Conservation (phyloP, 2,113 vertebrate species). For the Gopherus evgoodei region DNA sequence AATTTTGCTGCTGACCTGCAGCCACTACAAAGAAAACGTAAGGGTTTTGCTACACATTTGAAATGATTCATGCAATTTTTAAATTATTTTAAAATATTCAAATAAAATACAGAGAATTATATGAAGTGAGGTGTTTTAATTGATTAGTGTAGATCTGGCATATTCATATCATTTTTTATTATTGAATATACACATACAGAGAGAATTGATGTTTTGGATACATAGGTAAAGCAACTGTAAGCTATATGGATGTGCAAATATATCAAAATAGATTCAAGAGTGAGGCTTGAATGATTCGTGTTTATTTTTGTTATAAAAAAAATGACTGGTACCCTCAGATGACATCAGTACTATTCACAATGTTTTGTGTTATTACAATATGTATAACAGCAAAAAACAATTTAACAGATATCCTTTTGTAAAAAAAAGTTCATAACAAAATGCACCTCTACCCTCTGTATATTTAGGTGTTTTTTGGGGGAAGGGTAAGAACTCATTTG, state of each 20-base stretch:
- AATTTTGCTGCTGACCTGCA: background rate
- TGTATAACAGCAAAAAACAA: background rate
- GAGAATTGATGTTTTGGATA: background rate
- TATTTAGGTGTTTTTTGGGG: background rate
- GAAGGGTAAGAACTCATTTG: background rate
- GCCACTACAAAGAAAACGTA: background rate
- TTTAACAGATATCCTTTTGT: background rate
- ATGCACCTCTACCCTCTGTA: background rate
- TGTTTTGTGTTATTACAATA: background rate
- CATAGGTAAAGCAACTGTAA: background rate
- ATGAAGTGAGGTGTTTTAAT: background rate
- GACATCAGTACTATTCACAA: background rate
- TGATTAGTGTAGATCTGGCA: background rate
- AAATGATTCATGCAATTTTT: background rate
- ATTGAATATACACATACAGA: background rate
- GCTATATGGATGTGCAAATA: background rate
- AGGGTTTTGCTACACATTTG: background rate
- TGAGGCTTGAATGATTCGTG: accelerated
- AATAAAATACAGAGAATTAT: background rate
- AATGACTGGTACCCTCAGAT: background rate
- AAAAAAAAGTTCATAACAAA: background rate
- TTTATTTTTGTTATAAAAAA: background rate
- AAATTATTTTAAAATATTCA: background rate
- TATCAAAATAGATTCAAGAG: background rate
- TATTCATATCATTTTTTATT: accelerated